Base-by-base conservation (phyloP, 2,113 vertebrate species). In the Argyrosomus japonicus region DNA sequence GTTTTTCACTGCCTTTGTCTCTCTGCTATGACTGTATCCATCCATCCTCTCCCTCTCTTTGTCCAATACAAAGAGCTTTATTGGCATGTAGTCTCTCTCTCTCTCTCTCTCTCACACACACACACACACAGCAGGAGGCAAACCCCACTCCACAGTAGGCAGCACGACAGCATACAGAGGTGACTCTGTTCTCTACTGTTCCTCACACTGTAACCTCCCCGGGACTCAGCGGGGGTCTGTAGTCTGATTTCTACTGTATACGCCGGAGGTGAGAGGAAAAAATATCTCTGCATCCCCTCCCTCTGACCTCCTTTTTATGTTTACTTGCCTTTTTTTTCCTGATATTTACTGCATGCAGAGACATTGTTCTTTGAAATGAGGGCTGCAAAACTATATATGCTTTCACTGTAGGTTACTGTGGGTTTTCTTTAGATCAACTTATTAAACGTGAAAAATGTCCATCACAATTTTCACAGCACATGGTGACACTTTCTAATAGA, bases 121-220 rank as follows among this genome's bases (percentile, higher is more conserved):
- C 70, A 50, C 64, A 81, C 6, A 61, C 47, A 43, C 64, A 27
- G 68, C 60, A 43, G 60, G 73, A 32, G 40, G 23, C 15, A 40
- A 19, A 40, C 7, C 45, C 14, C 32, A 53, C 23, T 15, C 17
- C 58, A n/a, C 29, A 67, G 32, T 18, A 11, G 15, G 29, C 57
- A 62, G 48, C 32, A 19, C 45, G 36, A 29, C 60, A n/a, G n/a
- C 40, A 25, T 21, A 36, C 17, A 45, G 62, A 45, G 36, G 25
- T 23, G 45, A 65, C 25, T 62, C 58, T 53, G 18, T 57, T 73
- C 15, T 54, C 13, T 10, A 73, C 54, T 68, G 61, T 53, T 54
- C n/a, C 58, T 29, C 65, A 23, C 19, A 29, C 25, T 68, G 53
- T 36, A 45, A 18, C 36, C 25, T 56, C 8, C 63, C 17, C 61